phyloP scores from a whole-genome alignment of 1,140 invertebrate genomes.

The Drosophila repletoides region DNA sequence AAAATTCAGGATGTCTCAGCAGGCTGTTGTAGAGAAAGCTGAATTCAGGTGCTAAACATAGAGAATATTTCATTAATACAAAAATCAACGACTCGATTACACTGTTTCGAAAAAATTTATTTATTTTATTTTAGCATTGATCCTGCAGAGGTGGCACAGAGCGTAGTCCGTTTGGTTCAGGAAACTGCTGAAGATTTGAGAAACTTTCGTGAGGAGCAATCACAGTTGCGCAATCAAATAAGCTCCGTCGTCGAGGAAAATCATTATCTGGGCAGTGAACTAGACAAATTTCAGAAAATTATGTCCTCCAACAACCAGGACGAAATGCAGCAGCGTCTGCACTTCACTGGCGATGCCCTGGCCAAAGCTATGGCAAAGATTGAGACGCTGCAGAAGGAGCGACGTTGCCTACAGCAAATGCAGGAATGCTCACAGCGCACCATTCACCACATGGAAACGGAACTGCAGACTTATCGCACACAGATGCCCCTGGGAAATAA shows the following conservation, averaged over 20 bases:
- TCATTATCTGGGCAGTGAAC: slow-evolving; percentile 16
- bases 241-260: slow-evolving; percentile 54
- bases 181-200: slow-evolving; percentile 51
- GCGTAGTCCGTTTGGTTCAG: slow-evolving; percentile 44
- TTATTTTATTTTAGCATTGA: not conserved
- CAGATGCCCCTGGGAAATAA: slow-evolving; percentile 32
- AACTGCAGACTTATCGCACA: slow-evolving; percentile 59
- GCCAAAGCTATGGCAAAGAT: slow-evolving; percentile 52
- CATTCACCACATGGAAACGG: slow-evolving; percentile 63
- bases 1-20: slow-evolving; percentile 45
- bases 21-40: too few relatives aligned
- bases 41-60: too few relatives aligned
- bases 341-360: slow-evolving; percentile 51
- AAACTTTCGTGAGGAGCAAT: slow-evolving; percentile 41
- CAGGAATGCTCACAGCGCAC: slow-evolving; percentile 52
- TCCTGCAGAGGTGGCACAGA: slow-evolving; percentile 26
- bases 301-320: not conserved
- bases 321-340: slow-evolving; percentile 32
- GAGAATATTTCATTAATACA: too few relatives aligned
- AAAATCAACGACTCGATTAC: not conserved
- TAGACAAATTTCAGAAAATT: slow-evolving; percentile 22
- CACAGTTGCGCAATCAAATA: slow-evolving; percentile 28
- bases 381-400: slow-evolving; percentile 49
- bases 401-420: slow-evolving; percentile 22
- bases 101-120: not conserved